Evolutionary conservation across 2,113 vertebrate species (phyloP).

Genomic region (Channa maculata): DNA sequence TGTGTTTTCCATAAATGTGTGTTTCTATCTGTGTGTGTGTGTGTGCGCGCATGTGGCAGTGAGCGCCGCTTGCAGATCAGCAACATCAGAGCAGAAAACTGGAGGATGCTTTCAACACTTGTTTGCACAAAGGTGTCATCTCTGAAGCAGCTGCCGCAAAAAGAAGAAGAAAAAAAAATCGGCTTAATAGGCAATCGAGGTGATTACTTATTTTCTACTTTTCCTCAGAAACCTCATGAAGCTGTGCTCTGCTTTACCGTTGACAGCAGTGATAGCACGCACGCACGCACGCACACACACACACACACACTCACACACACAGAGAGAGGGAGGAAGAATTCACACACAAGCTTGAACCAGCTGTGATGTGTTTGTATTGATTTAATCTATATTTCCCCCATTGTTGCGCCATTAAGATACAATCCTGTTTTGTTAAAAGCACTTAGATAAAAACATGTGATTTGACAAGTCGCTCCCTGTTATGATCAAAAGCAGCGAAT

Average conservation of each 20-base stretch:
- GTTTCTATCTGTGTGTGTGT: constrained; percentile 27
- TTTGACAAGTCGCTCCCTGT: constrained; percentile 22
- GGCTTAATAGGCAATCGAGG: constrained; percentile 61
- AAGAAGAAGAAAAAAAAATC: constrained; percentile 13
- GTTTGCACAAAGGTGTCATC: constrained; percentile 76
- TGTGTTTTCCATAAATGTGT: constrained; percentile 16
- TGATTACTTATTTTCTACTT: constrained; percentile 37
- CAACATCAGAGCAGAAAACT: constrained; percentile 70
- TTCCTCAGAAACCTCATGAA: constrained; percentile 33
- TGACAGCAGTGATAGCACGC: constrained; percentile 50
- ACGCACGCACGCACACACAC: constrained; percentile 35
- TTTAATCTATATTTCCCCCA: constrained; percentile 59
- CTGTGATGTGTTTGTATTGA: constrained; percentile 60
- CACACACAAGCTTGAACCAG: constrained; percentile 47
- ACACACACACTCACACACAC: constrained; percentile 7
- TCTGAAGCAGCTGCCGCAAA: constrained; percentile 60
- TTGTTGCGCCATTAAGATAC: constrained; percentile 46
- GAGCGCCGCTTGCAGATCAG: constrained; percentile 44
- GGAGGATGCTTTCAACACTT: constrained; percentile 73
- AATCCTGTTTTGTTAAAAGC: constrained; percentile 51
- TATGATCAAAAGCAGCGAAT: constrained; percentile 20
- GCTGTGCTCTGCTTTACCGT: constrained; percentile 21
- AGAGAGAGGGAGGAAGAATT: neutral
- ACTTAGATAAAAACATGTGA: constrained; percentile 30
- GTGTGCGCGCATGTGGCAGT: constrained; percentile 30